Conservation (phyloP, 1,140 invertebrate species). For the Meloidogyne hapla region DNA sequence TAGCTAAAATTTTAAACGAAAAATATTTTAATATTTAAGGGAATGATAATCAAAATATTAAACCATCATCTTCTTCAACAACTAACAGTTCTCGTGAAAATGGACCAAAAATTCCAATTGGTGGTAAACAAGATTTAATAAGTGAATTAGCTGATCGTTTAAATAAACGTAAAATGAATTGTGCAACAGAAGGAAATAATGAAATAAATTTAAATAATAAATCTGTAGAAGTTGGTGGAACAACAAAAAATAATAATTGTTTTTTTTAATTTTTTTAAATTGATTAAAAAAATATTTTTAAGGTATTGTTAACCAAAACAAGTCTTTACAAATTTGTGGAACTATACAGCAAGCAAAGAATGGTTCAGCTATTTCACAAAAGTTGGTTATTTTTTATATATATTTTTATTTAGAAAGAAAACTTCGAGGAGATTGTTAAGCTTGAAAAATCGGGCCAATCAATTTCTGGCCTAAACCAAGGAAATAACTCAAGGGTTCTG, state of each 20-base stretch:
- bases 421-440: background rate
- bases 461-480: background rate
- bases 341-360: background rate
- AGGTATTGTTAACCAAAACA: background rate
- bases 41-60: background rate
- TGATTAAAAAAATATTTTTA: background rate
- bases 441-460: no score
- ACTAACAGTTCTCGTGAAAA: background rate
- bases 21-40: background rate
- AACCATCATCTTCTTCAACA: background rate
- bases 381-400: background rate
- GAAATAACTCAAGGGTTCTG: background rate
- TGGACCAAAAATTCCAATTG: background rate
- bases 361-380: background rate
- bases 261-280: background rate
- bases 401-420: background rate
- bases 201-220: background rate
- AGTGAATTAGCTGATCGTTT: slow-evolving; percentile 21
- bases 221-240: background rate
- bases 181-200: background rate
- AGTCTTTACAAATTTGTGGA: background rate
- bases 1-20: no score
- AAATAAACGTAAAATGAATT: slow-evolving; percentile 19
- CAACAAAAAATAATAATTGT: background rate
- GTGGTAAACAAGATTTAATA: slow-evolving; percentile 8